These are phyloP conservation scores for Pygocentrus nattereri DNA, from an alignment of 2,797 vertebrate genomes.

Conservation along the genomic window DNA sequence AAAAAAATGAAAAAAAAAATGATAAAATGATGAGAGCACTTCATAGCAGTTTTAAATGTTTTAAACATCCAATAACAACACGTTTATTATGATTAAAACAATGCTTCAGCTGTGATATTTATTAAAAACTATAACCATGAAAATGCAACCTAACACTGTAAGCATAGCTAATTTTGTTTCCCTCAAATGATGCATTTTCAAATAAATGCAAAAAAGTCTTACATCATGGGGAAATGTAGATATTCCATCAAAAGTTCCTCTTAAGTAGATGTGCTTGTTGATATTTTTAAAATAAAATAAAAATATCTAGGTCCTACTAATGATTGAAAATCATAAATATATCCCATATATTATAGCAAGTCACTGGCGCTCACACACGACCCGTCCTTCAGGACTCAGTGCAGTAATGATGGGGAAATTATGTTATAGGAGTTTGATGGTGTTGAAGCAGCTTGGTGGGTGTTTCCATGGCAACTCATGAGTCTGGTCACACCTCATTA, in stretches of 20 bases:
- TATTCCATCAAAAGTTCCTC: neutral
- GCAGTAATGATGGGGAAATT: slow-evolving; percentile 31
- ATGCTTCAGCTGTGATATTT: neutral
- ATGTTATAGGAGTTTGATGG: slow-evolving; percentile 57
- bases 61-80: too few relatives aligned
- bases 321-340: neutral
- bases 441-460: slow-evolving; percentile 56
- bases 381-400: slow-evolving; percentile 27
- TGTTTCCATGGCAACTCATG: slow-evolving; percentile 76
- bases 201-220: neutral
- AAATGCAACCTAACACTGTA: too few relatives aligned
- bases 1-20: too few relatives aligned
- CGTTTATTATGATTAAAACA: neutral
- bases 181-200: too few relatives aligned
- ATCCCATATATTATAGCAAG: neutral
- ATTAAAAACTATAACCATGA: too few relatives aligned
- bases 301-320: neutral
- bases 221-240: neutral
- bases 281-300: neutral
- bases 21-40: too few relatives aligned
- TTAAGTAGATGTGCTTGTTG: neutral
- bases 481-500: slow-evolving; percentile 81
- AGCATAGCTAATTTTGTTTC: too few relatives aligned
- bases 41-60: too few relatives aligned
- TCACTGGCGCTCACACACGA: neutral